These are phyloP conservation scores for Melanotaenia maccullochi DNA, from an alignment of 2,797 vertebrate genomes.

Conservation along the genomic window DNA sequence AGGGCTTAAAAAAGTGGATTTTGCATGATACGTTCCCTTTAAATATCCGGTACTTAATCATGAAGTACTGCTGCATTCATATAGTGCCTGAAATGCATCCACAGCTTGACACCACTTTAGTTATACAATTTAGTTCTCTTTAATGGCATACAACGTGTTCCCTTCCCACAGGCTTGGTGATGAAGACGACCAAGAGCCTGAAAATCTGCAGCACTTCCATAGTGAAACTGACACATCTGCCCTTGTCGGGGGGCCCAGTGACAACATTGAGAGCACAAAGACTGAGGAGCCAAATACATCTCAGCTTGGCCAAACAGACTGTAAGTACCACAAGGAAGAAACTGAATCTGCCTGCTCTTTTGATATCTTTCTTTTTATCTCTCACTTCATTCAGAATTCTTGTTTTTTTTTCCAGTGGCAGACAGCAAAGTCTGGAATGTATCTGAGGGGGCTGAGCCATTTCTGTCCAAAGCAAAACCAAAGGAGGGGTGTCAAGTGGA, in stretches of 20 bases:
- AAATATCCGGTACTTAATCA: not conserved
- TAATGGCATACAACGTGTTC: not conserved
- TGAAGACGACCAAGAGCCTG: constrained; percentile 70
- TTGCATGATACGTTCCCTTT: too few relatives aligned
- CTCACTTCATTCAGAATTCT: constrained; percentile 40
- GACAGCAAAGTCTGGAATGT: constrained; percentile 66
- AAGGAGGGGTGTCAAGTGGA: constrained; percentile 75
- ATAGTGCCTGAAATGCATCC: not conserved
- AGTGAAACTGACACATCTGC: constrained; percentile 44
- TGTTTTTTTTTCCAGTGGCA: constrained; percentile 69
- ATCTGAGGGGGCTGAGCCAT: constrained; percentile 63
- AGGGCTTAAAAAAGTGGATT: too few relatives aligned
- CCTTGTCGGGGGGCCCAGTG: constrained; percentile 46
- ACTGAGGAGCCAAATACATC: constrained; percentile 67
- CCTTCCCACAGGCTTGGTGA: constrained; percentile 60
- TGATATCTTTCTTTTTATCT: constrained; percentile 22
- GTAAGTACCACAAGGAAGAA: constrained; percentile 59
- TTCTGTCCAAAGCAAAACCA: constrained; percentile 75
- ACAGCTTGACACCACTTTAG: not conserved
- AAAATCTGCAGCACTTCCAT: constrained; percentile 56
- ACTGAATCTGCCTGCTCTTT: constrained; percentile 22
- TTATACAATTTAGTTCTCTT: not conserved
- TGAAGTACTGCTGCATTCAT: not conserved
- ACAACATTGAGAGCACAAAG: constrained; percentile 62
- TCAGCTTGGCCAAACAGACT: constrained; percentile 63